These are phyloP conservation scores for Aplysia californica DNA, from an alignment of 1,140 invertebrate species.

Conservation along the genomic window DNA sequence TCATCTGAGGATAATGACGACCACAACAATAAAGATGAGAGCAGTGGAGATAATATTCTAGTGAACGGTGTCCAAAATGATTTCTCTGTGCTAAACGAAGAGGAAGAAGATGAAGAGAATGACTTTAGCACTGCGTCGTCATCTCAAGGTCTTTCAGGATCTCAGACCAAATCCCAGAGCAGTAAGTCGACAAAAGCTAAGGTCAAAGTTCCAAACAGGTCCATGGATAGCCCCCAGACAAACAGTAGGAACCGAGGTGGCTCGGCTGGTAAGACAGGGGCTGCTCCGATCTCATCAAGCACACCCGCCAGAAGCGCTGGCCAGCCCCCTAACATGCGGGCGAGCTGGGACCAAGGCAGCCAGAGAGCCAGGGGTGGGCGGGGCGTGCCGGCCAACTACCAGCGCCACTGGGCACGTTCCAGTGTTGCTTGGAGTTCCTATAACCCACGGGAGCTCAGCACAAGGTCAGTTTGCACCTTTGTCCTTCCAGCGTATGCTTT, in stretches of 20 bases:
- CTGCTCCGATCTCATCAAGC: too few relatives aligned
- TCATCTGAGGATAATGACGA: not conserved
- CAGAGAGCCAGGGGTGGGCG: not conserved
- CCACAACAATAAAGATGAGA: not conserved
- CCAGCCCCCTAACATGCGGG: not conserved
- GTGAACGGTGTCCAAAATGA: too few relatives aligned
- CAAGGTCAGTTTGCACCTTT: slow-evolving; percentile 31
- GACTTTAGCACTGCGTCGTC: not conserved
- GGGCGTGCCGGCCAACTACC: slow-evolving; percentile 12
- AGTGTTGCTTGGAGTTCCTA: slow-evolving; percentile 54
- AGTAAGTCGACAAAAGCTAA: not conserved
- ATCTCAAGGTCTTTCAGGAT: not conserved
- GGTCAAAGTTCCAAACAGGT: not conserved
- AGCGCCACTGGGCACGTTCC: slow-evolving; percentile 51
- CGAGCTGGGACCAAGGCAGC: not conserved
- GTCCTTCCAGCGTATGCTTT: too few relatives aligned
- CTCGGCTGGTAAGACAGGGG: not conserved
- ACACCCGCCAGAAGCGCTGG: too few relatives aligned
- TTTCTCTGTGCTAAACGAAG: too few relatives aligned
- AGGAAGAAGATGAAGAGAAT: not conserved
- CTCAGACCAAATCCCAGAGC: not conserved
- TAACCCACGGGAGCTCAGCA: slow-evolving; percentile 43
- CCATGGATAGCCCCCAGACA: not conserved
- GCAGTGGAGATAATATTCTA: not conserved
- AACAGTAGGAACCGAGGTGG: not conserved